Evolutionary conservation across 2,797 vertebrate genomes (phyloP).

Genomic region (Caiman crocodilus): DNA sequence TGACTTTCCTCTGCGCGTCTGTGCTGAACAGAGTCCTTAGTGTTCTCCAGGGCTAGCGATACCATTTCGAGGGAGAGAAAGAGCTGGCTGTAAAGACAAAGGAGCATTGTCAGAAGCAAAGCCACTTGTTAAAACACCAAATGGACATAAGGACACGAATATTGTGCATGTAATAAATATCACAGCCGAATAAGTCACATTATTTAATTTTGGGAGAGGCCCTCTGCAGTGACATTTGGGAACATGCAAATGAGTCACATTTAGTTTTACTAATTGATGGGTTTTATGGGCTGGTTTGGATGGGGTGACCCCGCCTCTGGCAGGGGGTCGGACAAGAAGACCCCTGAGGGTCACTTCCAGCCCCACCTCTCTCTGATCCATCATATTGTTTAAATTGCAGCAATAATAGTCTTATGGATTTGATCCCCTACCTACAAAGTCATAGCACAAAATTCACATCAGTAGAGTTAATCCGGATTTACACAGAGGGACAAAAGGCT

Average conservation of each 20-base stretch:
- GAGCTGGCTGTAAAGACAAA: neutral
- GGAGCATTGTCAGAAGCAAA: neutral
- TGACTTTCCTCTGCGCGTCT: neutral
- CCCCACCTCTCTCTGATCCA: no score
- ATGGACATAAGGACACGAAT: neutral
- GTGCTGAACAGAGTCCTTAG: neutral
- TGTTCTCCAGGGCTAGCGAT: neutral
- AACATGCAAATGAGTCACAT: neutral
- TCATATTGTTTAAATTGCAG: neutral
- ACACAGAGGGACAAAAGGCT: neutral
- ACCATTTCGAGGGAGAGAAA: neutral
- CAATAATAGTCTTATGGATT: neutral
- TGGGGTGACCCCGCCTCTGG: no score
- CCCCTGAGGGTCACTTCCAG: no score
- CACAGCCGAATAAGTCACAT: accelerated
- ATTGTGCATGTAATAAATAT: neutral
- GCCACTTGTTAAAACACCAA: accelerated
- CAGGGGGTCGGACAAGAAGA: no score
- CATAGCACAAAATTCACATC: neutral
- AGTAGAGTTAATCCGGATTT: neutral
- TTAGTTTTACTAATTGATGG: no score
- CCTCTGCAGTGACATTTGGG: accelerated
- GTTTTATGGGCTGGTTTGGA: no score
- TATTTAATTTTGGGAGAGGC: neutral
- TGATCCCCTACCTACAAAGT: neutral